Evolutionary conservation across 30 jellyfish, hydroid and myxozoan genomes (phyloP), one percentile per base, ranked within the genome.

Genomic region (Haliclystus octoradiatus): DNA sequence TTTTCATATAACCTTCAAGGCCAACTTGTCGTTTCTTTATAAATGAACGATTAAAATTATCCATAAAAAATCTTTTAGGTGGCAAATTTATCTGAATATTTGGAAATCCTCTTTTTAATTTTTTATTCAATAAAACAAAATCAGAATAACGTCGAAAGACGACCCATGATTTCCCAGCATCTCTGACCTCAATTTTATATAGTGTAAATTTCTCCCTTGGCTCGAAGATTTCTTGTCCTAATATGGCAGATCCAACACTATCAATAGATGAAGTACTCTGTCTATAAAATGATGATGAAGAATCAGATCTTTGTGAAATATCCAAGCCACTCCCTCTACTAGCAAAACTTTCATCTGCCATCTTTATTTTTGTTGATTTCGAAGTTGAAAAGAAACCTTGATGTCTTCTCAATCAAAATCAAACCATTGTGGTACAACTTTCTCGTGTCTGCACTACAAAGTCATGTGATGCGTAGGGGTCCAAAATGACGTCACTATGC

Each of bases 101-200:
- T 14, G 93, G 96, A 71, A 85, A 85, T 29, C 31, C 46, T 63
- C 50, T 71, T 47, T 63, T 66, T 35, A 85, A 72, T 34, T 85
- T 73, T 63, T 77, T 77, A 69, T 85, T 77, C 33, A 85, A 71
- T 34, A 66, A 75, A 24, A 85, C 96, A 52, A 85, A 85, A 63
- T 85, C 96, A n/a, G 96, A 85, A 62, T 70, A 85, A 13, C 96
- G 50, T 13, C 88, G 93, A 74, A 61, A 78, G 13, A 85, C 96
- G 62, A 77, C 67, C 96, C 96, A 85, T 1, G 81, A 29, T 4
- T 82, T 63, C 63, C 50, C 83, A 26, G 88, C 85, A 4, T 25
- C 76, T 72, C 68, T 66, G 51, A 85, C 96, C 29, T 77, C 82
- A 3, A 85, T 78, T 73, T 85, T 85, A 77, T 50, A 85, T 51